Evolutionary conservation across 2,113 vertebrate genomes (phyloP).

Genomic region (Poeciliopsis occidentalis): DNA sequence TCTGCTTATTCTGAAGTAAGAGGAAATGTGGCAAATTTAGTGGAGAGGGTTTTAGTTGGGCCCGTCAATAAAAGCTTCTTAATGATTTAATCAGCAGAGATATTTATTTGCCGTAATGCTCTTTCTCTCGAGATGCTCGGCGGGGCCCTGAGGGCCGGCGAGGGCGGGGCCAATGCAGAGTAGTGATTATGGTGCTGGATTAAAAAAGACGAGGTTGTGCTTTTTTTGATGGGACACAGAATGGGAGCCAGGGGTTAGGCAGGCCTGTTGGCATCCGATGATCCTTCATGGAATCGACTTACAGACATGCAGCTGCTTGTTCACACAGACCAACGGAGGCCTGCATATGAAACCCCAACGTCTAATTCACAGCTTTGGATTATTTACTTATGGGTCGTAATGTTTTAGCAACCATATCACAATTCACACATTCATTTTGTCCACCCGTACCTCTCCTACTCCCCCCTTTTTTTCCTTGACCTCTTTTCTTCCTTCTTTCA

Average conservation of each 20-base stretch:
- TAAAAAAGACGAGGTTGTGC: slow-evolving; percentile 69
- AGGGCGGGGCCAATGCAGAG: slow-evolving; percentile 36
- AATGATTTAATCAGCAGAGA: slow-evolving; percentile 81
- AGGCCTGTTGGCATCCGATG: slow-evolving; percentile 54
- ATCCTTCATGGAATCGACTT: slow-evolving; percentile 61
- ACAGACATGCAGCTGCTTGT: slow-evolving; percentile 22
- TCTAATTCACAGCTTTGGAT: neutral
- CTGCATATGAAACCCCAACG: neutral
- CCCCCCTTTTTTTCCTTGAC: too few relatives aligned
- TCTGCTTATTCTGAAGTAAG: slow-evolving; percentile 50
- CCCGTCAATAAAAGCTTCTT: slow-evolving; percentile 72
- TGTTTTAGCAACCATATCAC: too few relatives aligned
- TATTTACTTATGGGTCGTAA: neutral
- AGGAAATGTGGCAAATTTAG: slow-evolving; percentile 32
- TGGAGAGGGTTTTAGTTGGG: slow-evolving; percentile 66
- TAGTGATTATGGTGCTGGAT: slow-evolving; percentile 75
- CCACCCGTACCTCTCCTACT: too few relatives aligned
- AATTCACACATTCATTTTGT: too few relatives aligned
- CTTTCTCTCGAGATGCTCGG: slow-evolving; percentile 34
- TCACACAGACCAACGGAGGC: neutral
- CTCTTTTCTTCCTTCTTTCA: too few relatives aligned
- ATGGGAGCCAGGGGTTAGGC: slow-evolving; percentile 63
- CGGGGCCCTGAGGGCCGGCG: slow-evolving; percentile 18
- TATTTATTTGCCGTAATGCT: slow-evolving; percentile 72
- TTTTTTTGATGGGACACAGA: slow-evolving; percentile 73